phyloP scores from a whole-genome alignment of 2,888 invertebrate species.

The Leucoptera coffeella region DNA sequence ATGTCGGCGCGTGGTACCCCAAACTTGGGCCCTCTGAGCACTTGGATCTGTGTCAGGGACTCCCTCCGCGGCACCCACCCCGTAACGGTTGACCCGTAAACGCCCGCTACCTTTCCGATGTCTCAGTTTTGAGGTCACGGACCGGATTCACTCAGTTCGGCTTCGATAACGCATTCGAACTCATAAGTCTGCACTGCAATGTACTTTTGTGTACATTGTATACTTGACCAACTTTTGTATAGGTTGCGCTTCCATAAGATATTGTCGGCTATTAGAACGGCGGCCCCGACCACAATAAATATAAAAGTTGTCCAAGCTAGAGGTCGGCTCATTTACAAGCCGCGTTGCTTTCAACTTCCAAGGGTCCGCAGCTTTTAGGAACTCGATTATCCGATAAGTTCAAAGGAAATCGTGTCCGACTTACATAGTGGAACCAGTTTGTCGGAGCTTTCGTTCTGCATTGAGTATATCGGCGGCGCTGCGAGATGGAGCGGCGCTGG shows the following conservation, averaged over 20 bases:
- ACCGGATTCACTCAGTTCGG: too few relatives aligned
- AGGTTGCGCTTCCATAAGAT: conserved; percentile 6
- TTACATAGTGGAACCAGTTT: too few relatives aligned
- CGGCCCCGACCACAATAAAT: conserved; percentile 13
- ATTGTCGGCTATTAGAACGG: conserved; percentile 14
- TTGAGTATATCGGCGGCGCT: too few relatives aligned
- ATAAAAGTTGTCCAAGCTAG: conserved; percentile 23
- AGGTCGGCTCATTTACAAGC: conserved; percentile 20
- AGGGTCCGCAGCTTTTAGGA: conserved; percentile 5
- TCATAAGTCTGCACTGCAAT: too few relatives aligned
- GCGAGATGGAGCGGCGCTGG: conserved; percentile 42
- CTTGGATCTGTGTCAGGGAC: conserved; percentile 49
- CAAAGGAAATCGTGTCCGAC: too few relatives aligned
- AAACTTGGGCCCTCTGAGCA: conserved; percentile 35
- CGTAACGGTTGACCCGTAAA: conserved; percentile 36
- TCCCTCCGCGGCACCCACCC: conserved; percentile 27
- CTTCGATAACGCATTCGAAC: too few relatives aligned
- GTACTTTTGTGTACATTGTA: too few relatives aligned
- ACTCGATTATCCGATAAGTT: too few relatives aligned
- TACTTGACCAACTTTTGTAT: conserved; percentile 3
- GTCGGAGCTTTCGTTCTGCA: too few relatives aligned
- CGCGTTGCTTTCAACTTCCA: conserved; percentile 16
- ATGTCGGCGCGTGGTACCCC: conserved; percentile 31
- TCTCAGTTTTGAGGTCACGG: conserved; percentile 22
- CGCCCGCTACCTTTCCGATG: conserved; percentile 31